Percentiles rank a stretch among this genome's conserved stretches.
Conservation (phyloP, 2,113 vertebrate species). For the Coracopsis vasa region DNA sequence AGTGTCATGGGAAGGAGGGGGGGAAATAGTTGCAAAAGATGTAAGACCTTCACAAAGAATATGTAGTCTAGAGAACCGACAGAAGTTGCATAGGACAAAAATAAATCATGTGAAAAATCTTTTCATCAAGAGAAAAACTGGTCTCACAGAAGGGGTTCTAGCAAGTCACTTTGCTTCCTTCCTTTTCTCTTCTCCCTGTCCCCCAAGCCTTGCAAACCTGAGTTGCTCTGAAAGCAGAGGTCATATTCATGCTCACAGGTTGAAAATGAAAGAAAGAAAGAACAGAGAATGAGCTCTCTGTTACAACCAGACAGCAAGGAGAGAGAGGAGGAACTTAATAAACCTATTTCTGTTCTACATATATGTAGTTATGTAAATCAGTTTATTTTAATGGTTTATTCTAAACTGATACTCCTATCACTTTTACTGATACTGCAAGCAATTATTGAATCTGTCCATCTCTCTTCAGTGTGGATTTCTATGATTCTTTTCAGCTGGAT, state of each 20-base stretch:
- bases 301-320: neutral
- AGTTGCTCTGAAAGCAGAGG: neutral
- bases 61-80: neutral
- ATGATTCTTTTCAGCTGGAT: neutral
- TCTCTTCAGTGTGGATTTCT: neutral
- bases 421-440: neutral
- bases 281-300: neutral
- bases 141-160: neutral
- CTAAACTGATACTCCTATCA: neutral
- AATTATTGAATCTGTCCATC: neutral
- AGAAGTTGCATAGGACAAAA: neutral
- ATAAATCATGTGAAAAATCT: neutral
- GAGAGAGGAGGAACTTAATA: fast-evolving
- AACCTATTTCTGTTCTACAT: neutral
- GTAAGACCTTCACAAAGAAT: neutral
- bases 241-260: neutral
- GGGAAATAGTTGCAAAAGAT: neutral
- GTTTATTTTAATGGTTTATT: neutral
- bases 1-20: neutral
- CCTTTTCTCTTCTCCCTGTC: neutral
- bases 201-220: fast-evolving
- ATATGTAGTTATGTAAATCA: neutral
- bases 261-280: neutral
- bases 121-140: neutral
- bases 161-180: neutral